Evolutionary conservation across 2,888 invertebrate genomes (phyloP).

Genomic region (Sylvicola fuscatus): DNA sequence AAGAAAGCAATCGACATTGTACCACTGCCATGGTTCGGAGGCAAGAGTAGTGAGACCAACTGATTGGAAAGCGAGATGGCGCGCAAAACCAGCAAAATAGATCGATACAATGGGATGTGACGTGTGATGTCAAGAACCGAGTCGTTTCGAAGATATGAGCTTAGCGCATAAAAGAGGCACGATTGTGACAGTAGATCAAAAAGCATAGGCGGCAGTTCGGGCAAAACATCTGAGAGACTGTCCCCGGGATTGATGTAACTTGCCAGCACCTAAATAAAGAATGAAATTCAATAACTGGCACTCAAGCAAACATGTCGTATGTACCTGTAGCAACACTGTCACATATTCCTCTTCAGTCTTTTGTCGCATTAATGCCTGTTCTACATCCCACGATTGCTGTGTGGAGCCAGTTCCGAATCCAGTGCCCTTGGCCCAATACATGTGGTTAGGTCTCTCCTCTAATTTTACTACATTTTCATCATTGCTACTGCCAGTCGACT

Average conservation of each 20-base stretch:
- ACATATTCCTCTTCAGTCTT: slow-evolving; percentile 87
- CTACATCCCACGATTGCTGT: slow-evolving; percentile 91
- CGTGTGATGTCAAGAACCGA: slow-evolving; percentile 96
- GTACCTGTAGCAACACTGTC: slow-evolving; percentile 52
- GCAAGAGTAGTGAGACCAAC: slow-evolving; percentile 41
- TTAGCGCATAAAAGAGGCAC: slow-evolving; percentile 68
- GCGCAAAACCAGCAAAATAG: slow-evolving; percentile 61
- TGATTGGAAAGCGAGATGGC: slow-evolving; percentile 44
- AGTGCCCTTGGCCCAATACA: slow-evolving; percentile 92
- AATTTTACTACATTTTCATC: slow-evolving; percentile 24
- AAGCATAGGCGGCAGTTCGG: slow-evolving; percentile 46
- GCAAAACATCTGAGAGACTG: slow-evolving; percentile 23
- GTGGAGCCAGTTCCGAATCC: slow-evolving; percentile 94
- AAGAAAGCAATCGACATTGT: slow-evolving; percentile 53
- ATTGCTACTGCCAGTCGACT: slow-evolving; percentile 10
- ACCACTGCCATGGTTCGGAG: slow-evolving; percentile 25
- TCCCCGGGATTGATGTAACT: slow-evolving; percentile 68
- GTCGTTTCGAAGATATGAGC: slow-evolving; percentile 82
- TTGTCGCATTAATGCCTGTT: slow-evolving; percentile 77
- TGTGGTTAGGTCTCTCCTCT: slow-evolving; percentile 46
- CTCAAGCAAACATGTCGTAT: neutral
- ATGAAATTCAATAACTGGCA: slow-evolving; percentile 1
- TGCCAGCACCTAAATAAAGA: slow-evolving; percentile 43
- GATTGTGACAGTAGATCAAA: slow-evolving; percentile 59
- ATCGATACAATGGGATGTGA: slow-evolving; percentile 81